A percentile compares a stretch with the other conserved stretches of the same genome.
These are phyloP conservation scores for Netelia virgata DNA, from an alignment of 2,888 invertebrate genomes.

Conservation along the genomic window DNA sequence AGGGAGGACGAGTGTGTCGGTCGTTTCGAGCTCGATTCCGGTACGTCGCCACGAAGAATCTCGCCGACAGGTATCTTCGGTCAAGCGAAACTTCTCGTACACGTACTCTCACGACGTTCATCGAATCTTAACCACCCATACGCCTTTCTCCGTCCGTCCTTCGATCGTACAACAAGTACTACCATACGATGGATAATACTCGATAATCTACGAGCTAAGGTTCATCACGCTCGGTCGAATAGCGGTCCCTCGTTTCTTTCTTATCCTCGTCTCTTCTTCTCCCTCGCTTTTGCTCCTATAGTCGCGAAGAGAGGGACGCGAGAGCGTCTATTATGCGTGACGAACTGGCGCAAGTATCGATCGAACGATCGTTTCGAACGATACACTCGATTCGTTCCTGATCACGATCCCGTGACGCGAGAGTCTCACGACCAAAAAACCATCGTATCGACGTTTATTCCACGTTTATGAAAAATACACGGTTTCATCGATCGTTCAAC, in stretches of 20 bases:
- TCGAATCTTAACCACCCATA: slow-evolving; percentile 49
- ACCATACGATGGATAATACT: slow-evolving; percentile 64
- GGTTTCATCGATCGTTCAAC: neutral
- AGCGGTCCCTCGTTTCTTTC: slow-evolving; percentile 33
- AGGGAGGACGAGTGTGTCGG: slow-evolving; percentile 50
- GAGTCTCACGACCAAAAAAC: neutral
- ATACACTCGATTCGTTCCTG: slow-evolving; percentile 53
- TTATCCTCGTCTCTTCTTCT: too few species aligned
- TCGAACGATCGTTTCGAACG: slow-evolving; percentile 52
- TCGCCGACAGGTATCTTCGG: slow-evolving; percentile 69
- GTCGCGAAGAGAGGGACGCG: slow-evolving; percentile 3
- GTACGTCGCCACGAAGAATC: slow-evolving; percentile 64
- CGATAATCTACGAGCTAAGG: slow-evolving; percentile 68
- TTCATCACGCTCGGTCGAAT: slow-evolving; percentile 69
- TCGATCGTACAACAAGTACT: slow-evolving; percentile 51
- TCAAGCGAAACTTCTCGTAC: slow-evolving; percentile 63
- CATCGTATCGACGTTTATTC: slow-evolving; percentile 23
- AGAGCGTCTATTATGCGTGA: slow-evolving; percentile 67
- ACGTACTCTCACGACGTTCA: slow-evolving; percentile 50
- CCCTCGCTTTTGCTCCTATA: too few species aligned
- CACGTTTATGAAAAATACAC: neutral
- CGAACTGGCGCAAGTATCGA: slow-evolving; percentile 47
- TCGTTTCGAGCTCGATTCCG: slow-evolving; percentile 44
- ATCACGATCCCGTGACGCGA: slow-evolving; percentile 47
- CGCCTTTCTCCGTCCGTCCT: slow-evolving; percentile 26